These are phyloP conservation scores for Pycnomerus fuliginosus DNA, from an alignment of 2,888 invertebrate genomes.

Conservation along the genomic window DNA sequence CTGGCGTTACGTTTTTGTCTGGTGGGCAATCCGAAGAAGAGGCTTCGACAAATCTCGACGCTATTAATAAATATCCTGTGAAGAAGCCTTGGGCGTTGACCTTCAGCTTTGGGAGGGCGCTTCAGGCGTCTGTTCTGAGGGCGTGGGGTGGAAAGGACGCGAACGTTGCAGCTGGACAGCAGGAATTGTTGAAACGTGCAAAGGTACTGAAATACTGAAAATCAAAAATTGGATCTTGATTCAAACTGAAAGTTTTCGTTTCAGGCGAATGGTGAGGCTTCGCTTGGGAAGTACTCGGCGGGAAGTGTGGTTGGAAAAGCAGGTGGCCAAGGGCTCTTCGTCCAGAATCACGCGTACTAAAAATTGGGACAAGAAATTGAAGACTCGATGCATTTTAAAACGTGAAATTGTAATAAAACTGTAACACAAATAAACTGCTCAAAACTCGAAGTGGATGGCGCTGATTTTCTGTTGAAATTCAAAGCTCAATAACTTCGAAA, in stretches of 20 bases:
- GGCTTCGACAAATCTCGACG: constrained; percentile 92
- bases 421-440: too few relatives aligned
- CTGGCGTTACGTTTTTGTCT: constrained; percentile 95
- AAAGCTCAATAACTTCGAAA: too few relatives aligned
- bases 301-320: constrained; percentile 86
- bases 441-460: too few relatives aligned
- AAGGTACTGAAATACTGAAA: too few relatives aligned
- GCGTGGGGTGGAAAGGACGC: constrained; percentile 95
- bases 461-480: too few relatives aligned
- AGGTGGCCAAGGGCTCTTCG: constrained; percentile 84
- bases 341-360: constrained; percentile 57
- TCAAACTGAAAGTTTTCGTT: too few relatives aligned
- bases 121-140: constrained; percentile 93
- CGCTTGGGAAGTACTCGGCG: constrained; percentile 82
- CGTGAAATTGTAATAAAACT: too few relatives aligned
- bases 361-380: not conserved
- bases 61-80: constrained; percentile 71
- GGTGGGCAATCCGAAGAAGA: constrained; percentile 99
- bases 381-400: too few relatives aligned
- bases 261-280: constrained; percentile 85
- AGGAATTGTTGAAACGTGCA: constrained; percentile 87
- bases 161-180: constrained; percentile 80
- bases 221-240: too few relatives aligned
- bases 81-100: constrained; percentile 87
- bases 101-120: constrained; percentile 97